Base-by-base conservation (phyloP, 2,888 invertebrate species). In the Chamaedrilus cognettii region DNA sequence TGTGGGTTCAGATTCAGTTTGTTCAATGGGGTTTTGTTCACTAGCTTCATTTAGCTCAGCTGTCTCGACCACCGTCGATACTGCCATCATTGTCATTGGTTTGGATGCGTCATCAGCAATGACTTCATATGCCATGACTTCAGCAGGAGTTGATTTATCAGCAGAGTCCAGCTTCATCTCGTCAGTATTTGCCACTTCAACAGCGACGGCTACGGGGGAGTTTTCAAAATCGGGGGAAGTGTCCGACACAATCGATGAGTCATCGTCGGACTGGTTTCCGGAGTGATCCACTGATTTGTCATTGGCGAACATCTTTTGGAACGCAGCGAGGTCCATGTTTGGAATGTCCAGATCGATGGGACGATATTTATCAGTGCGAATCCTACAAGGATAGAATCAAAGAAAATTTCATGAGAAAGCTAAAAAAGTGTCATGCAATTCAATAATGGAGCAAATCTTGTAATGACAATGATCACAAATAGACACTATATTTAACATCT, bases 271-370 rank as follows among this genome's bases (percentile, higher is more conserved):
- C n/a, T n/a, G n/a, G 26, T 52, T 55, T 65, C 56, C 56, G 30
- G 26, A 55, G 15, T 11, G 35, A n/a, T 50, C 61, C 19, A 35
- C 51, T 19, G 15, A 19, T 7, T 61, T 61, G 19, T 3, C 11
- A 15, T 42, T 19, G 19, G 19, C 42, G 19, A 72, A 74, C 3
- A 60, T 61, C 56, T 67, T 61, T 50, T 66, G 70, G 70, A 90
- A 90, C 73, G 89, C 88, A 0, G 89, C 88, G 19, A 90, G 86
- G 75, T 90, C 89, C 55, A 89, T 86, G 77, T 90, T 91, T 15
- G 92, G 91, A 74, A 94, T 91, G n/a, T 90, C 88, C 0, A 92
- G 90, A 82, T 94, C 94, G 0, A 94, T 93, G 59, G 91, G 88
- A 64, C 78, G 75, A 4, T 79, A 78, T 2, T 74, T 74, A 50